These are phyloP conservation scores for Hetaerina americana DNA, from an alignment of 1,140 invertebrate species.

Conservation along the genomic window DNA sequence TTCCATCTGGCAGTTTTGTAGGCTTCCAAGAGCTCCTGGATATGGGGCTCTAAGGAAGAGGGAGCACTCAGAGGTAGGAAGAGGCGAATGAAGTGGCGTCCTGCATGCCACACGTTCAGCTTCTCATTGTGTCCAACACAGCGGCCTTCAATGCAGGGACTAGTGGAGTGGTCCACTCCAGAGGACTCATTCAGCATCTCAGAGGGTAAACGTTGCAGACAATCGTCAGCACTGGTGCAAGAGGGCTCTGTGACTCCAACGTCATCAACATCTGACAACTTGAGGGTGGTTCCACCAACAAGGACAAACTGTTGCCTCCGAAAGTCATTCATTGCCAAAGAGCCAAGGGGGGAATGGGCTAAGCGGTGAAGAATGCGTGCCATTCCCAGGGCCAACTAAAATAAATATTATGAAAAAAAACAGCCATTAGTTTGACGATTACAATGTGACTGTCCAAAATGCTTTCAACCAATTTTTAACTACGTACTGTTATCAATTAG, in stretches of 20 bases:
- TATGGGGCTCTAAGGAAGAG: slow-evolving; percentile 19
- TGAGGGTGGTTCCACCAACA: slow-evolving; percentile 27
- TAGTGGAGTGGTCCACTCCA: neutral
- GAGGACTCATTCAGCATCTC: neutral
- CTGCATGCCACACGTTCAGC: slow-evolving; percentile 31
- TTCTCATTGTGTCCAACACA: slow-evolving; percentile 33
- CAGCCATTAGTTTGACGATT: too few relatives aligned
- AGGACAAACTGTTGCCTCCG: slow-evolving; percentile 36
- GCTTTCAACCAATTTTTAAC: too few relatives aligned
- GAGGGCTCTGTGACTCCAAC: slow-evolving; percentile 27
- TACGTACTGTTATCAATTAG: too few relatives aligned
- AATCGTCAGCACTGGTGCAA: slow-evolving; percentile 24
- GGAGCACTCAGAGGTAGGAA: slow-evolving; percentile 32
- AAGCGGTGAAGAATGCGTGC: slow-evolving; percentile 30
- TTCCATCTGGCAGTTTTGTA: slow-evolving; percentile 23
- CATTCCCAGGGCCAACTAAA: slow-evolving; percentile 26
- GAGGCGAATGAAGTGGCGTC: slow-evolving; percentile 29
- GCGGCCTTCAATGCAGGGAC: slow-evolving; percentile 20
- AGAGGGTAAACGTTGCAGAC: slow-evolving; percentile 4
- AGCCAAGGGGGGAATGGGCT: slow-evolving; percentile 29
- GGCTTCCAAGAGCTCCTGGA: slow-evolving; percentile 23
- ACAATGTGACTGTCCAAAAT: too few relatives aligned
- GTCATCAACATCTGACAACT: slow-evolving; percentile 37
- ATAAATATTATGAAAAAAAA: too few relatives aligned
- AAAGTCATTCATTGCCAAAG: slow-evolving; percentile 34